Percentiles rank a stretch among this genome's conserved stretches.
These are phyloP conservation scores for Drosophila sordidula DNA, from an alignment of 2,888 invertebrate genomes.

Conservation along the genomic window DNA sequence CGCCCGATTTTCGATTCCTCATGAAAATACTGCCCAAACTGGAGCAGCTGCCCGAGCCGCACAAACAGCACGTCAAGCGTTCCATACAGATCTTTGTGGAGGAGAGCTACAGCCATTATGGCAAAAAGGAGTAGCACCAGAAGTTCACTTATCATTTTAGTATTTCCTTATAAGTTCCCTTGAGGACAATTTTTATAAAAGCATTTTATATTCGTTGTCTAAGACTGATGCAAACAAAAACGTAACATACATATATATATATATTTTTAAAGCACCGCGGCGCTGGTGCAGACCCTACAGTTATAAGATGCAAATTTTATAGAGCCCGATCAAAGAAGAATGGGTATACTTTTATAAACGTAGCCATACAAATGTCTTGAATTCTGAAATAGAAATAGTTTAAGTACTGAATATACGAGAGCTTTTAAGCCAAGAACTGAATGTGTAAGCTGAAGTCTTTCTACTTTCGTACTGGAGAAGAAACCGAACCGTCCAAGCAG, in stretches of 20 bases:
- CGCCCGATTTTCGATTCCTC: constrained; percentile 83
- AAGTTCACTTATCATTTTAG: constrained; percentile 31
- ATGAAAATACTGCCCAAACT: constrained; percentile 84
- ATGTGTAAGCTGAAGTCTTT: constrained; percentile 1
- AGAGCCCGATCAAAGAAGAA: constrained; percentile 14
- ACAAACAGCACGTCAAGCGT: constrained; percentile 82
- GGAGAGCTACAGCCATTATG: constrained; percentile 74
- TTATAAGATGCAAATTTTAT: constrained; percentile 29
- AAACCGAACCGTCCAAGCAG: not conserved
- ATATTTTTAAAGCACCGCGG: constrained; percentile 17
- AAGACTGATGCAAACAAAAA: constrained; percentile 64
- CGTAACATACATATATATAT: constrained; percentile 15
- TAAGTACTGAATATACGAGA: constrained; percentile 39
- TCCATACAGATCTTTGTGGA: constrained; percentile 82
- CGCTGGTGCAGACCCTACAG: constrained; percentile 28
- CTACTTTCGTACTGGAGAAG: not conserved
- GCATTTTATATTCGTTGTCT: constrained; percentile 57
- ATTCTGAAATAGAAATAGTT: constrained; percentile 39
- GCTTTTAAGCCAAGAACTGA: constrained; percentile 55
- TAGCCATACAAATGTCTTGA: constrained; percentile 53
- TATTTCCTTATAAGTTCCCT: constrained; percentile 19
- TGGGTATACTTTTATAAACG: constrained; percentile 38
- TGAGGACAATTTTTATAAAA: constrained; percentile 18
- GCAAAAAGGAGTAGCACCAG: constrained; percentile 51
- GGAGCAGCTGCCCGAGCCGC: constrained; percentile 82